Conservation (phyloP, 2,797 vertebrate genomes). For the Anomalospiza imberbis region DNA sequence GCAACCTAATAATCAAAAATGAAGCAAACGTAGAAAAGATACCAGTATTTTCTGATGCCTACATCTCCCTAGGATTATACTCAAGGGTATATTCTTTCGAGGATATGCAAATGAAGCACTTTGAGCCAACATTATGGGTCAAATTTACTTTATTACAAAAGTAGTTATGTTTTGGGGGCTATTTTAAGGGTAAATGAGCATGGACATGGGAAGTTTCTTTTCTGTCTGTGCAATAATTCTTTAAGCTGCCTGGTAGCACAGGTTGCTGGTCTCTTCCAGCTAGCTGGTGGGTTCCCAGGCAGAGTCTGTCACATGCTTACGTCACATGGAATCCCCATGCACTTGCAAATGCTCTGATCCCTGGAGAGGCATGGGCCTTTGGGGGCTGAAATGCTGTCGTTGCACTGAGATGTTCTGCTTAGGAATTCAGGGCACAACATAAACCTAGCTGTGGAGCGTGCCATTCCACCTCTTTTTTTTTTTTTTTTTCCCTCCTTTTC, state of each 20-base stretch:
- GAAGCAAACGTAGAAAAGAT: background rate
- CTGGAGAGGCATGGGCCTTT: background rate
- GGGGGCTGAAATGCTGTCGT: background rate
- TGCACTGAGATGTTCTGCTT: background rate
- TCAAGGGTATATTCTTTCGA: background rate
- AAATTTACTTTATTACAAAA: background rate
- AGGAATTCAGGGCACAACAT: background rate
- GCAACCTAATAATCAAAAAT: background rate
- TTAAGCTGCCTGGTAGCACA: background rate
- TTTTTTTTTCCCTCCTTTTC: background rate
- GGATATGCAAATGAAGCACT: background rate
- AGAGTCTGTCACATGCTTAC: background rate
- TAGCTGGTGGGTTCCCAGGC: background rate
- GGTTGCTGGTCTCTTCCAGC: background rate
- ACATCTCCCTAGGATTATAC: background rate
- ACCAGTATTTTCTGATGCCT: background rate
- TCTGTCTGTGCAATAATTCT: background rate
- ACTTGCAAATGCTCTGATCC: background rate
- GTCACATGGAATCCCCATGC: background rate
- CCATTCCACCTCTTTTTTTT: background rate
- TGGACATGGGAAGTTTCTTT: background rate
- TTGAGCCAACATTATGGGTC: background rate
- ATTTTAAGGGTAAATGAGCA: background rate
- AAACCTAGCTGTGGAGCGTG: background rate
- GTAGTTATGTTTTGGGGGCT: background rate